Evolutionary conservation across 2,113 vertebrate genomes (phyloP).

Genomic region (Stictonetta naevosa): DNA sequence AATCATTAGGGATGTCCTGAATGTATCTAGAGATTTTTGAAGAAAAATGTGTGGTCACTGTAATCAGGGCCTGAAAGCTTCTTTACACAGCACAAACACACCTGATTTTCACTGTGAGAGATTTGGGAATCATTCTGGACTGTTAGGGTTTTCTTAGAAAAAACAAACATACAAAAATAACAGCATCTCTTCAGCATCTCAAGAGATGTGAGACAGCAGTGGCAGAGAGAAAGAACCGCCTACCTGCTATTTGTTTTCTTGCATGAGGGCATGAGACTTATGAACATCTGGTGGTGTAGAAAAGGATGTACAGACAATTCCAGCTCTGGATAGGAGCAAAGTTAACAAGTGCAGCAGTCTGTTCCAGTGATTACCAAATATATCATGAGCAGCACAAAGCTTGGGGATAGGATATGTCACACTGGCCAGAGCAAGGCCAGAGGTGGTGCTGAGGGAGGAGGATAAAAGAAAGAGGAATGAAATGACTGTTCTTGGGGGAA

Average conservation of each 20-base stretch:
- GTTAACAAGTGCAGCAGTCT: background rate
- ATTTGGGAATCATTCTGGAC: background rate
- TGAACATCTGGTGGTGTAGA: accelerated
- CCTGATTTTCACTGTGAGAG: accelerated
- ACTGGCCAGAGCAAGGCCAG: background rate
- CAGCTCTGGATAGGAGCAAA: background rate
- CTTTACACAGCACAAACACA: background rate
- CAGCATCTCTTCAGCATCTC: background rate
- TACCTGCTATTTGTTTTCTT: background rate
- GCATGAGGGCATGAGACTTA: background rate
- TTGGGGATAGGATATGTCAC: background rate
- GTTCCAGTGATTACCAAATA: background rate
- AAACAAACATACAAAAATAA: background rate
- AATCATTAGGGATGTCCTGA: background rate
- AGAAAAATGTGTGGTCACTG: background rate
- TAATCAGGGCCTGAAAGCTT: background rate
- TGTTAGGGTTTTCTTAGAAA: background rate
- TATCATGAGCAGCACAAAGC: background rate
- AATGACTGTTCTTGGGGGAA: background rate
- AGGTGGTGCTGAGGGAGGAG: background rate
- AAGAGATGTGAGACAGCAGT: background rate
- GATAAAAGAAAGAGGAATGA: background rate
- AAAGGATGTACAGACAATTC: background rate
- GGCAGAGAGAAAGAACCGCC: background rate
- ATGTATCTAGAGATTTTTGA: background rate